Evolutionary conservation across 2,888 invertebrate genomes (phyloP).

Genomic region (Eupithecia dodoneata): DNA sequence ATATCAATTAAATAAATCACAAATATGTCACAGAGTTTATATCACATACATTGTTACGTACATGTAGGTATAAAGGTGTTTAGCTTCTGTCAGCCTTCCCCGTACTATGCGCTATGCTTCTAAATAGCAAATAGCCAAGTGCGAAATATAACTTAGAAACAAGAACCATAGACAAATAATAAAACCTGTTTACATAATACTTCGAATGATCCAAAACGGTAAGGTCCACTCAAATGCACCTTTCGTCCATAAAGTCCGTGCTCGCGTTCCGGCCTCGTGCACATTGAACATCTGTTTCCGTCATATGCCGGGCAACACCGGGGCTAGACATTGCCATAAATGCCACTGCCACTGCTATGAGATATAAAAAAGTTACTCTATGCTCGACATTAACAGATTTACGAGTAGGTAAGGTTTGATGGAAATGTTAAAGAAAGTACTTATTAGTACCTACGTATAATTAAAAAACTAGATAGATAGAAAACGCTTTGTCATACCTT

Average conservation of each 20-base stretch:
- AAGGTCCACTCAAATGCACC: constrained; percentile 26
- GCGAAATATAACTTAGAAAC: background rate
- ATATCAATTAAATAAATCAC: too few species aligned
- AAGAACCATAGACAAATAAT: background rate
- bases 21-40: too few species aligned
- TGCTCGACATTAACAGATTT: too few species aligned
- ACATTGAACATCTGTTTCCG: constrained; percentile 56
- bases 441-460: too few species aligned
- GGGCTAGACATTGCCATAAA: constrained; percentile 15
- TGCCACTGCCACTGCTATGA: background rate
- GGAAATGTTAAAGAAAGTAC: too few species aligned
- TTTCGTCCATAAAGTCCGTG: constrained; percentile 45
- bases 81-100: background rate
- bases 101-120: background rate
- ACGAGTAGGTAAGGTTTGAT: too few species aligned
- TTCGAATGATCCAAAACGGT: constrained; percentile 1
- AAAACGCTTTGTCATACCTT: too few species aligned
- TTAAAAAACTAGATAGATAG: too few species aligned
- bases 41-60: too few species aligned
- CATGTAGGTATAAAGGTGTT: background rate
- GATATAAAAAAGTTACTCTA: too few species aligned
- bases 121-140: background rate
- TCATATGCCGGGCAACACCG: constrained; percentile 47
- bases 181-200: background rate
- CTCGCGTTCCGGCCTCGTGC: constrained; percentile 47